Percentiles rank a stretch among this genome's conserved stretches.
Conservation (phyloP, 1,140 invertebrate genomes). For the Tetramorium simillimum region DNA sequence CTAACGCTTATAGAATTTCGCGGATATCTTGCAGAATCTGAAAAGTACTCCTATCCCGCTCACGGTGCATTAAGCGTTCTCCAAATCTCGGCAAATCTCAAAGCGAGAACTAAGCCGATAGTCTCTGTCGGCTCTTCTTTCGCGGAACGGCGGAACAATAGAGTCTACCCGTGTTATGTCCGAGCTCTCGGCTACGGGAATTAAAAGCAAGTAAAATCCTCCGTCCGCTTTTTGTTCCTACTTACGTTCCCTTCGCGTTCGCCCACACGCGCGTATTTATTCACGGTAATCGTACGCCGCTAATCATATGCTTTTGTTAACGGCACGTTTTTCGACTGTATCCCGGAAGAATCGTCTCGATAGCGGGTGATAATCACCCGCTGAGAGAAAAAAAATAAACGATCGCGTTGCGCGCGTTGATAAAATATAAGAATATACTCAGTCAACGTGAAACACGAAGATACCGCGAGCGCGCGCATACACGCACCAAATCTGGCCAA, state of each 20-base stretch:
- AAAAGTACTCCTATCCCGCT: constrained; percentile 31
- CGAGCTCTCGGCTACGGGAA: constrained; percentile 68
- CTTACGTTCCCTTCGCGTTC: constrained; percentile 49
- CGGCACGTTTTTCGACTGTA: background rate
- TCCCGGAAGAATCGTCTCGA: background rate
- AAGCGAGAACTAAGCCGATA: constrained; percentile 69
- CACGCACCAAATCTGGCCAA: background rate
- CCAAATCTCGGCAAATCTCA: constrained; percentile 56
- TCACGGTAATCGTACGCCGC: constrained; percentile 14
- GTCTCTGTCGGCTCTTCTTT: constrained; percentile 77
- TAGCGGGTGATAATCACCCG: background rate
- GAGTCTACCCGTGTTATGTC: constrained; percentile 71
- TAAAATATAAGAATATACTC: constrained; percentile 7
- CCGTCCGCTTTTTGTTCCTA: constrained; percentile 64
- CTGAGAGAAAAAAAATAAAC: background rate
- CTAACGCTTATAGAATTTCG: constrained; percentile 14
- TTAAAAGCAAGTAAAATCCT: constrained; percentile 83
- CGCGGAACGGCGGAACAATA: constrained; percentile 79
- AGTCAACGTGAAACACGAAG: background rate
- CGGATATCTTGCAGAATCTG: constrained; percentile 34
- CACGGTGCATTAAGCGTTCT: constrained; percentile 61
- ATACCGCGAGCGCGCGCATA: background rate
- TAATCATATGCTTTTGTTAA: constrained; percentile 15
- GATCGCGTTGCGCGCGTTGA: background rate
- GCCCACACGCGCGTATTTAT: constrained; percentile 47